Base-by-base conservation (phyloP, 2,888 invertebrate genomes). In the Elaeidobius kamerunicus region DNA sequence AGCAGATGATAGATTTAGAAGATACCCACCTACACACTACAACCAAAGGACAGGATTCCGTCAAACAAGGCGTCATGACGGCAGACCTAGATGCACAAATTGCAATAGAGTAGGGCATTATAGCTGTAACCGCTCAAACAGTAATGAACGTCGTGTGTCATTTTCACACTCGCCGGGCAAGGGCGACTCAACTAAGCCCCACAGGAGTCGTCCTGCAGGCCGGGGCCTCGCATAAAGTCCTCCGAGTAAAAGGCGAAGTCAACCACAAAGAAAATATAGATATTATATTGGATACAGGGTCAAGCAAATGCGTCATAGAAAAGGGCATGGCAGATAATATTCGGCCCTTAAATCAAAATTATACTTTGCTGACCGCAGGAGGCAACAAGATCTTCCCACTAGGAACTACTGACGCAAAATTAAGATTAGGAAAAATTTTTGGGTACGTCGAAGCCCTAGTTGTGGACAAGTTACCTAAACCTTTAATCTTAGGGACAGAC, bases 21-120 rank as follows among this genome's bases (percentile, higher is more conserved):
- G 27, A 27, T 7, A 27, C 9, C 6, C 6, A 9, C 5, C 6
- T 5, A 27, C 5, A 7, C 6, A 27, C 27, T 7, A 27, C 27
- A 27, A 27, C 9, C 27, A 27, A 9, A 27, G 9, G 5, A 7
- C 5, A 7, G 9, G 35, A 12, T 35, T 35, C 5, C 35, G 6
- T 7, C 5, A 35, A 5, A 35, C 35, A 5, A 35, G 35, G n/a
- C n/a, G n/a, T n/a, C 5, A 7, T 7, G 35, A 35, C n/a, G 35
- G 35, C 12, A 35, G n/a, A 35, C 14, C 35, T 7, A 5, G 35
- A 5, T 35, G 15, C 35, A 7, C 5, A 5, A n/a, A 35, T 35
- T 35, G 35, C 35, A 35, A 35, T 15, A 35, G 35, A 35, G 5
- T 12, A 7, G 35, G 35, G n/a, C 35, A 35, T n/a, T 35, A 35